Base-by-base conservation (phyloP, 1,140 invertebrate genomes). In the Conus ventricosus region DNA sequence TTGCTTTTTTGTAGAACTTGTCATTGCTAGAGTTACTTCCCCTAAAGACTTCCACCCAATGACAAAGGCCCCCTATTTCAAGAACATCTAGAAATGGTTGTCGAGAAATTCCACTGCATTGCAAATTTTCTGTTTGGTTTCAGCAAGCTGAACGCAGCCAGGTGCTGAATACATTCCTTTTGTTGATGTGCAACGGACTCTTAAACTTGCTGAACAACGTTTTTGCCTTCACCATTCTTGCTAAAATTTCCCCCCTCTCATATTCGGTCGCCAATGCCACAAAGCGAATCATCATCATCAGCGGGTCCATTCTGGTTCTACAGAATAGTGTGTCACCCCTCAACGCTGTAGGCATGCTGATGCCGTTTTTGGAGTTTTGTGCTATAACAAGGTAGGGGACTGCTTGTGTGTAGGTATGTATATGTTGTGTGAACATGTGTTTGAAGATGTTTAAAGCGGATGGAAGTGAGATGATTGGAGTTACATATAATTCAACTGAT, bases 241-340 rank as follows among this genome's bases (percentile, higher is more conserved):
- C 94, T 54, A 92, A 98, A 87, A 98, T 99, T 3, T 97, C 98
- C 20, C 98, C 99, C 25, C 96, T 99, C 51, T 98, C 98, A 0
- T 99, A 99, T 95, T 98, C 98, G 0, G 98, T 99, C 27, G 98
- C 98, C 23, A 99, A 97, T 95, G 98, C 98, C 20, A 98, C 98
- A 23, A 99, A 99, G 95, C 96, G 99, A 91, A 98, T 99, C 90
- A 98, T 98, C 89, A 97, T 99, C 27, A 99, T 99, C 92, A 97
- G 96, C 27, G 97, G 98, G 39, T 99, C 98, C 7, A 96, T 99
- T 87, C 95, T 99, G 67, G 96, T 99, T 89, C 95, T 99, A 88
- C 97, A 97, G 54, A 99, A 99, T 96, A 98, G 98, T 4, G 98
- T 99, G 4, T 98, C 98, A 6, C 95, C 96, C 84, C 95, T 97